Evolutionary conservation across 2,797 vertebrate species (phyloP), one percentile per base, ranked within the genome.

Genomic region (Acanthiza pusilla): DNA sequence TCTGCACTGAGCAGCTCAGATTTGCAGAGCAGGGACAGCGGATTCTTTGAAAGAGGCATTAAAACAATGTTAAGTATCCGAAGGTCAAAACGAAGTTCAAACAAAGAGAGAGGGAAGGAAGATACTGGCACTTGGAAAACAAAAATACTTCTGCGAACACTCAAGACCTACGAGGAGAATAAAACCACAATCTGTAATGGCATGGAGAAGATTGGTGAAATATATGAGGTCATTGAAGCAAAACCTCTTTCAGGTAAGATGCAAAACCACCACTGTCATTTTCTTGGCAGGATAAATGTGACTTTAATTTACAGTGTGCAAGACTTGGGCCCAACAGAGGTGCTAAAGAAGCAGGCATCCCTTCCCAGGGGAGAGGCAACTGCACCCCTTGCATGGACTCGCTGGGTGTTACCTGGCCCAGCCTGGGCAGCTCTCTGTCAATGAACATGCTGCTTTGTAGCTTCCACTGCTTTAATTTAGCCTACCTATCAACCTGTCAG

Each of bases 181-280:
- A 91, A 81, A 73, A 8, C 34, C 15, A 43, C 1, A 0, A 11
- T 27, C 50, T 77, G 36, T 58, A 73, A 79, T 7, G 40, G 17
- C 0, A 0, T 51, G 47, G 67, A 85, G 30, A 32, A 89, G n/a
- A 34, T 2, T 29, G 6, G 21, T 71, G 71, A 94, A 62, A 45
- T 36, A 50, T 22, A 13, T 5, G 77, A 94, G 23, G 38, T 13
- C 11, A 17, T 94, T 72, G 72, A 91, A 94, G 91, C 53, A 91
- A 93, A 96, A 65, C 85, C 60, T 77, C 96, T 95, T 84, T 96
- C 95, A 84, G 95, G 95, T 96, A 94, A 94, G 94, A 85, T 48
- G 27, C 11, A 55, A 74, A 93, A 23, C 14, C 53, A 90, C 2
- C 20, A 27, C 8, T 63, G 40, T 21, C 11, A 60, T 71, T 79